Base-by-base conservation (phyloP, 2,113 vertebrate genomes). In the Tragulus kanchil region DNA sequence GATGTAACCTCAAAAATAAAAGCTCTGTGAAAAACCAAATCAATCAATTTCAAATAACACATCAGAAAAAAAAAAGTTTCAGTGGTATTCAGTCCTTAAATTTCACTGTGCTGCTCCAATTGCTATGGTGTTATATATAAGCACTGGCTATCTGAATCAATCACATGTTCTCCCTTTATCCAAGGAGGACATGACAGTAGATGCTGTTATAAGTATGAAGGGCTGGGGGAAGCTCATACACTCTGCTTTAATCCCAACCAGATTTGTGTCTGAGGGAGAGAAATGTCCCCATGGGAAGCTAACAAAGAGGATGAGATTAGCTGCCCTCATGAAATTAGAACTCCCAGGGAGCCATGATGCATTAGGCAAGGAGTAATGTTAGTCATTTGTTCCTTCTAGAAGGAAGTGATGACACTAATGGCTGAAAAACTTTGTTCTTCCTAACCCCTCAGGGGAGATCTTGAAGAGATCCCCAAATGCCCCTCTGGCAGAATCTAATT, bases 1-100 rank as follows among this genome's bases (percentile, higher is more conserved):
- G 26, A 31, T 17, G 13, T 8, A 83, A 83, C 52, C 45, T 59
- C 36, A 54, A 52, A 85, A 56, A 58, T n/a, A 36, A 79, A 81
- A 85, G 36, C 26, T 16, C 52, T 42, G 12, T 81, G 75, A 69
- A 95, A 95, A 95, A 95, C 56, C 61, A 69, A 95, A 89, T 31
- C 31, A 59, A 83, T 75, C 25, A 36, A 61, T 67, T n/a, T 85
- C 65, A 93, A 69, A 50, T 17, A 90, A 64, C 5, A 50, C 16
- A 19, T 0, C 23, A 56, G 54, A 28, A 64, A 65, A 59, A 28
- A 64, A 65, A 19, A 65, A 56, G n/a, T 73, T 92, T n/a, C 31
- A 50, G 6, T 54, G 71, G n/a, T 48, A 62, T 9, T 25, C 58
- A 71, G 11, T 3, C 5, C 21, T 48, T 84, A 48, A 45, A 61